Base-by-base conservation (phyloP, 2,888 invertebrate species). In the Melangyna quadrimaculata region DNA sequence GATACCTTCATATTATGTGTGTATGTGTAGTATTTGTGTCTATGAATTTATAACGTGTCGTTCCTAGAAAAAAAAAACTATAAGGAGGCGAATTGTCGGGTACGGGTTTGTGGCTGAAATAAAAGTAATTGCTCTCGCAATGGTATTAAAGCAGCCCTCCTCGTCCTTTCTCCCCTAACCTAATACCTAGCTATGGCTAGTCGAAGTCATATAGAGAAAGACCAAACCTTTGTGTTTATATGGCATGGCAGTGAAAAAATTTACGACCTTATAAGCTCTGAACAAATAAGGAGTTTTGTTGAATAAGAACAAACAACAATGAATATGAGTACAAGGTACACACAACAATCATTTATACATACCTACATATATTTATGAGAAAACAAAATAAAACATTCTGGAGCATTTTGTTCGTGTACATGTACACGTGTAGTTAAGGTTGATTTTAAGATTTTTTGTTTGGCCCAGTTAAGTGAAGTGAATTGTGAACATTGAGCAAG, bases 221-320 rank as follows among this genome's bases (percentile, higher is more conserved):
- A 59, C 65, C 78, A 72, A 67, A 37, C 71, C 71, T 65, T 75
- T 71, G 57, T 71, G 29, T 45, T 55, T 27, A 78, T 70, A 63
- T 27, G 45, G n/a, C 37, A 55, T 78, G 63, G 63, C 67, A 69
- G 73, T 74, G 70, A 74, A 74, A 74, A 69, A 45, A 70, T 63
- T 12, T 51, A 61, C 51, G 67, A 65, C 32, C 65, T 59, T 69
- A 74, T 61, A 69, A 79, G 53, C 59, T 73, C 72, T 40, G 59
- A 59, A 27, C 53, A 72, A 79, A 69, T 69, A 80, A 22, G 69
- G 19, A 53, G 17, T 69, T 67, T 51, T 65, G 45, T 65, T 45
- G 32, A 45, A 65, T 43, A 19, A 65, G 51, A 51, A 22, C 51
- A 51, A 67, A 67, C 51, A 67, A 35, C 24, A 9, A 51, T 67